These are phyloP conservation scores for Anadara kagoshimensis DNA, from an alignment of 1,140 invertebrate species.

Conservation along the genomic window DNA sequence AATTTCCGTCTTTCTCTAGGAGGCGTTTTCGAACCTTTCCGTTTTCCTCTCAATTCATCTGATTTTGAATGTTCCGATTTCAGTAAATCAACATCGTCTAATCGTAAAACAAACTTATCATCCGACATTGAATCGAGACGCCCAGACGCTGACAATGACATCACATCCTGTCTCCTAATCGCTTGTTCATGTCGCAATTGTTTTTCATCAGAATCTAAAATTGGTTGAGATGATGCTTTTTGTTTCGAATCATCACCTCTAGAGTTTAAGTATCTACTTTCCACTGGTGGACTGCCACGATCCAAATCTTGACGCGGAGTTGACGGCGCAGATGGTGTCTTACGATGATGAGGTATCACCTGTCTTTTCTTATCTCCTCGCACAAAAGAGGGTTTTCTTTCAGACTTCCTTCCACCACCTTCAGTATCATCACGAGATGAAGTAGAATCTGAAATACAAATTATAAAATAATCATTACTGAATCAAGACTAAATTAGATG, in stretches of 20 bases:
- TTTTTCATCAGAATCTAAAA: constrained; percentile 1
- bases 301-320: constrained; percentile 50
- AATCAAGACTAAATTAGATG: no score
- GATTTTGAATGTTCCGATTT: constrained; percentile 2
- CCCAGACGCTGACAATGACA: background rate
- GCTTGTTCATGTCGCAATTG: background rate
- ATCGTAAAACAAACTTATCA: constrained; percentile 41
- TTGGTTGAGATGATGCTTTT: constrained; percentile 14
- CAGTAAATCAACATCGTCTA: constrained; percentile 34
- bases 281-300: constrained; percentile 7
- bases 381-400: constrained; percentile 58
- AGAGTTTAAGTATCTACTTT: constrained; percentile 2
- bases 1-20: constrained; percentile 51
- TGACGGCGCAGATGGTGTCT: constrained; percentile 60
- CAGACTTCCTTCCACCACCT: constrained; percentile 4
- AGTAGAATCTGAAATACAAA: constrained; percentile 17
- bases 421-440: constrained; percentile 10
- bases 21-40: constrained; percentile 48
- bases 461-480: no score
- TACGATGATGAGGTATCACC: constrained; percentile 54
- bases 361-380: constrained; percentile 62
- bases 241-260: constrained; percentile 1
- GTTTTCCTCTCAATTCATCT: background rate
- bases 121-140: constrained; percentile 9
- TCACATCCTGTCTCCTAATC: constrained; percentile 23